Evolutionary conservation across 1,140 invertebrate genomes (phyloP).

Genomic region (Drosophila lacertosa): DNA sequence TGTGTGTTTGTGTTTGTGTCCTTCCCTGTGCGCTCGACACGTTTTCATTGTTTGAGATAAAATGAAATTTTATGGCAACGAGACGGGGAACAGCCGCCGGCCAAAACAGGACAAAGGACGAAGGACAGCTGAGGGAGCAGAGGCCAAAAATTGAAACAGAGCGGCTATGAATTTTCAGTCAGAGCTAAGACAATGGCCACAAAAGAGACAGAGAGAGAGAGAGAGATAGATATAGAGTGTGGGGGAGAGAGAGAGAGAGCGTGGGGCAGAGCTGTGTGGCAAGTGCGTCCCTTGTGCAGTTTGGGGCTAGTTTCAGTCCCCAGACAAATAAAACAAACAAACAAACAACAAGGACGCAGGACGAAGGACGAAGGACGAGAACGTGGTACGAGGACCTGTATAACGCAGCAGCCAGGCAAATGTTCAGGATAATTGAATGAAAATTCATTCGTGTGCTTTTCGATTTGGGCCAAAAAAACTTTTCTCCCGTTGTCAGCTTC

Average conservation of each 20-base stretch:
- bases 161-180: slow-evolving; percentile 78
- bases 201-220: neutral
- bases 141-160: slow-evolving; percentile 79
- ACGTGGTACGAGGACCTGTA: neutral
- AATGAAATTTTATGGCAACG: slow-evolving; percentile 78
- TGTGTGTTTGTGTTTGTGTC: neutral
- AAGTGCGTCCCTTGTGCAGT: slow-evolving; percentile 36
- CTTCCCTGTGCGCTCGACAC: slow-evolving; percentile 44
- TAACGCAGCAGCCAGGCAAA: slow-evolving; percentile 38
- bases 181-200: slow-evolving; percentile 65
- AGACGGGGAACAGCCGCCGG: slow-evolving; percentile 12
- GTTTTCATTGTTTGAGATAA: slow-evolving; percentile 78
- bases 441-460: slow-evolving; percentile 81
- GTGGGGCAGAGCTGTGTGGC: neutral
- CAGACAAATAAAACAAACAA: slow-evolving; percentile 65
- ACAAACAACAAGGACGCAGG: slow-evolving; percentile 35
- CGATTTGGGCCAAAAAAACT: slow-evolving; percentile 64
- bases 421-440: slow-evolving; percentile 81
- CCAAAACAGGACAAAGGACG: neutral
- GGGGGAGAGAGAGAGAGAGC: neutral
- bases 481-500: slow-evolving; percentile 15
- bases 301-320: slow-evolving; percentile 76
- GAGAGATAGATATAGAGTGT: neutral
- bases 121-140: slow-evolving; percentile 7
- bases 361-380: neutral